Evolutionary conservation across 2,113 vertebrate species (phyloP), one percentile per base, ranked within the genome.

Genomic region (Platycercus adscitus): DNA sequence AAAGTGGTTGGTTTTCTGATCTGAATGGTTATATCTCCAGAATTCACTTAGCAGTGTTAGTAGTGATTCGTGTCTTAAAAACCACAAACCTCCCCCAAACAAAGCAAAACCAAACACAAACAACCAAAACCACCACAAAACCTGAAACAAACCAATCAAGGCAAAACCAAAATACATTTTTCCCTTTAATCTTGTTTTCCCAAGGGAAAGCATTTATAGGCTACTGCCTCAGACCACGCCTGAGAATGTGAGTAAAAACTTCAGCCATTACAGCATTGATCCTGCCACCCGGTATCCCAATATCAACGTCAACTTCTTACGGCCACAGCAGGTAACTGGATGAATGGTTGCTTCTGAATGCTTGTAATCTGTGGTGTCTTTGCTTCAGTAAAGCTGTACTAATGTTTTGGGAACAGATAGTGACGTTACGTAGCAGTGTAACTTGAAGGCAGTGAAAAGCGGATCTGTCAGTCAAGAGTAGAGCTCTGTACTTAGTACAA

Each of bases 191-290:
- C n/a, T 63, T 86, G 6, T 92, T 93, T 86, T 86, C 46, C 75
- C 66, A 96, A 99, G 99, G 97, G 99, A 99, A 96, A 99, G 99
- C 91, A 99, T 99, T 96, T 99, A 99, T 46, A 98, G 99, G 46
- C 97, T 99, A 7, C 96, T 99, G 95, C 99, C 99, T 89, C 99
- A 99, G 97, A 99, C 99, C 44, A 99, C 99, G 11, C 99, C 99
- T 15, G 99, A 99, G 97, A 99, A 99, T 23, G 98, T 99, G 97
- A 99, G 98, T 96, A 99, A 99, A 94, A 99, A 99, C 98, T 99
- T 99, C 98, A 99, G 99, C 97, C 99, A 99, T 3, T 99, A 99
- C 97, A 99, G 99, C 80, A 98, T 99, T 11, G 99, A 99, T 92
- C 99, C 99, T 0, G 98, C 98, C 56, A 99, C 99, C 41, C 98